Evolutionary conservation across 2,888 invertebrate species (phyloP).

Genomic region (Petrophora chlorosata): DNA sequence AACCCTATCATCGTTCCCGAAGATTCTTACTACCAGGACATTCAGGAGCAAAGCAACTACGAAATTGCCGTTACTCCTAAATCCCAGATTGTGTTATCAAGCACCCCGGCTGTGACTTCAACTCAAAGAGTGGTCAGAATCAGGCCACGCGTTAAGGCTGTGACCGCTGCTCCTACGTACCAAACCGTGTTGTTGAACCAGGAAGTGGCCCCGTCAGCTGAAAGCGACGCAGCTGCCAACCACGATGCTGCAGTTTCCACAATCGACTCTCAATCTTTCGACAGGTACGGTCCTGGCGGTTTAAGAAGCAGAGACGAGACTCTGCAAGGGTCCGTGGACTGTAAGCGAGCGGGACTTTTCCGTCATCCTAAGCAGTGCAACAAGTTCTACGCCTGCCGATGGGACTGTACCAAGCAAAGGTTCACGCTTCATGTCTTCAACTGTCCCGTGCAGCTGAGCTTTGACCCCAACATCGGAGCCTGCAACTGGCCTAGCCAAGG

Average conservation of each 20-base stretch:
- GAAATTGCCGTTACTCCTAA: constrained; percentile 58
- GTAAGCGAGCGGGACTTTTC: constrained; percentile 85
- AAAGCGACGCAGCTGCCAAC: constrained; percentile 45
- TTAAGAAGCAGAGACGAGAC: constrained; percentile 84
- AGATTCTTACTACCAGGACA: constrained; percentile 76
- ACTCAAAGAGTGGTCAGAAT: constrained; percentile 63
- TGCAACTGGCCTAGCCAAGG: constrained; percentile 93
- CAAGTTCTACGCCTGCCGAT: constrained; percentile 92
- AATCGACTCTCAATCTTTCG: constrained; percentile 76
- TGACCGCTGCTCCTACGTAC: constrained; percentile 73
- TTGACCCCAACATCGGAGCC: constrained; percentile 89
- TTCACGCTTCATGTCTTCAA: constrained; percentile 90
- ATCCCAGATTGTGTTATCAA: constrained; percentile 57
- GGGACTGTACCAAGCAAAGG: constrained; percentile 90
- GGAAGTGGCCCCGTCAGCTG: constrained; percentile 55
- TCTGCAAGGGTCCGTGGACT: constrained; percentile 84
- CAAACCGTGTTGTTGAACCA: constrained; percentile 67
- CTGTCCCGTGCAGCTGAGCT: constrained; percentile 91
- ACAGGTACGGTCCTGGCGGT: constrained; percentile 86
- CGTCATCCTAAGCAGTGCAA: constrained; percentile 91
- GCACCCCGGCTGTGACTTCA: constrained; percentile 59
- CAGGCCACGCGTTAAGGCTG: constrained; percentile 64
- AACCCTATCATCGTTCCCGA: constrained; percentile 80
- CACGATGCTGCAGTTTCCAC: constrained; percentile 34
- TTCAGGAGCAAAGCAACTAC: constrained; percentile 58